phyloP scores from a whole-genome alignment of 2,797 vertebrate genomes.

The Artibeus jamaicensis region DNA sequence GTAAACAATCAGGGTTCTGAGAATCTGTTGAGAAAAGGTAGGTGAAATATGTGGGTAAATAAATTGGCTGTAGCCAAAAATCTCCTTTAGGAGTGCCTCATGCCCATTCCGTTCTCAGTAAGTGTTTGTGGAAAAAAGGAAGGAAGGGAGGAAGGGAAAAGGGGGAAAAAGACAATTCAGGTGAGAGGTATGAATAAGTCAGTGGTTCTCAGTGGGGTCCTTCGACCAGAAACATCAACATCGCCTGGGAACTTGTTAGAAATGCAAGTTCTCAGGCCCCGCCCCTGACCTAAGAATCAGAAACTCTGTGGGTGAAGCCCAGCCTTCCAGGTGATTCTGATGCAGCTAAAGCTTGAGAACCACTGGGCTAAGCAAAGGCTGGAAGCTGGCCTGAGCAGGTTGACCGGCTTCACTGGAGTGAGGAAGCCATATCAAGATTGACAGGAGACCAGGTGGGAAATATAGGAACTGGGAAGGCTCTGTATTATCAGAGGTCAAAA shows the following conservation, averaged over 20 bases:
- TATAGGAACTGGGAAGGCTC: neutral
- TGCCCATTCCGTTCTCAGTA: neutral
- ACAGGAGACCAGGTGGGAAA: neutral
- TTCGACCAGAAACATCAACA: neutral
- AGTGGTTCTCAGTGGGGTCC: neutral
- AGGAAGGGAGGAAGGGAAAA: neutral
- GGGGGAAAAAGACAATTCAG: neutral
- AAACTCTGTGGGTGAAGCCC: neutral
- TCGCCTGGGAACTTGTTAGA: neutral
- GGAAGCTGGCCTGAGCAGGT: neutral
- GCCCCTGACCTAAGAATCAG: neutral
- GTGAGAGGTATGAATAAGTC: neutral
- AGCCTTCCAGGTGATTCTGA: neutral
- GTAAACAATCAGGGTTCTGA: neutral
- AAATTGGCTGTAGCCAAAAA: neutral
- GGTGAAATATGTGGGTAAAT: neutral
- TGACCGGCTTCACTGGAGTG: neutral
- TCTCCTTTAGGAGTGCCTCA: neutral
- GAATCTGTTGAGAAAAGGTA: neutral
- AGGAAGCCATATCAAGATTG: neutral
- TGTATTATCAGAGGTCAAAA: neutral
- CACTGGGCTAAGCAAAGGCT: neutral
- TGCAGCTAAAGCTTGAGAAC: neutral
- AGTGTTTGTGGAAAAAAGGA: neutral
- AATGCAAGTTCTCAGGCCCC: neutral